These are phyloP conservation scores for Amphipyra berbera DNA, from an alignment of 2,888 invertebrate genomes.

Conservation along the genomic window DNA sequence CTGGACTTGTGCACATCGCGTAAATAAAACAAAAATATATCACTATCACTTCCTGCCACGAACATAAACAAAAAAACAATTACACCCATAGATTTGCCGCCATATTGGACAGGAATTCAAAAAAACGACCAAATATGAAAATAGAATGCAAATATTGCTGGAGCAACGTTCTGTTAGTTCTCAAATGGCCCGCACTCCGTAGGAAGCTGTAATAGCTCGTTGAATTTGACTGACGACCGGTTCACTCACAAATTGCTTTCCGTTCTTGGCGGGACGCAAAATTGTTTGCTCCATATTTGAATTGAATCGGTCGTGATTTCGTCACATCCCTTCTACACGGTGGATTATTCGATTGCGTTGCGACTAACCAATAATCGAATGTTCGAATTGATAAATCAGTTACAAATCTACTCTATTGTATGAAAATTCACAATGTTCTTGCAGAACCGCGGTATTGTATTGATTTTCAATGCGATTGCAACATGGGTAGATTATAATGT, in stretches of 20 bases:
- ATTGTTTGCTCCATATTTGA: conserved; percentile 72
- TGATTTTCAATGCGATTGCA: conserved; percentile 38
- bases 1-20: not conserved
- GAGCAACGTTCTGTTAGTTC: conserved; percentile 63
- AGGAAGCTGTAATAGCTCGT: conserved; percentile 77
- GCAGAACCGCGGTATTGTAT: conserved; percentile 33
- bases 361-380: conserved; percentile 47
- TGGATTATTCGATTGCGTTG: conserved; percentile 31
- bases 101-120: conserved; percentile 34
- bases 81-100: conserved; percentile 20
- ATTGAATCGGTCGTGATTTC: conserved; percentile 60
- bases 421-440: conserved; percentile 41
- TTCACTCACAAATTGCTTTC: conserved; percentile 77
- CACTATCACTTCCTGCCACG: not conserved
- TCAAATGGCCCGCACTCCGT: conserved; percentile 65
- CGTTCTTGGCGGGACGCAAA: conserved; percentile 74
- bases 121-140: conserved; percentile 48
- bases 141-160: conserved; percentile 44
- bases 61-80: conserved; percentile 1
- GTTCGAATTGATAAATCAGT: conserved; percentile 44
- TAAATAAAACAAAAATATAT: conserved; percentile 25
- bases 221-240: conserved; percentile 71
- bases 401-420: conserved; percentile 53
- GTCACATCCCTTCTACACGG: conserved; percentile 53
- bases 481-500: conserved; percentile 16